Base-by-base conservation (phyloP, 1,140 invertebrate genomes). In the Eciton burchellii region DNA sequence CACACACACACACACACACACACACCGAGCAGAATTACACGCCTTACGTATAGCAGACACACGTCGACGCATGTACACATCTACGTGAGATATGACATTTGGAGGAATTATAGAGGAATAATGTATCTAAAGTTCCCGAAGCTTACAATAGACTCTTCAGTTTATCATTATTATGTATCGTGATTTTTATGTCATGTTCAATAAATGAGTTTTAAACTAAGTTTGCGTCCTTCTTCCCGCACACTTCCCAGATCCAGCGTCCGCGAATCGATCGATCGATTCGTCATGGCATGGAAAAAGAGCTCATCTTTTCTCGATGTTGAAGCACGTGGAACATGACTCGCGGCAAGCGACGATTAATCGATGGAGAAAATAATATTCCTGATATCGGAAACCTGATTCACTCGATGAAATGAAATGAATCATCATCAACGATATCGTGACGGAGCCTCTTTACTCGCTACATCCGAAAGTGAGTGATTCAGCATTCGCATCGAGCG, bases 171-270 rank as follows among this genome's bases (percentile, higher is more conserved):
- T 90, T 87, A 91, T 91, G 90, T 92, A 92, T 92, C 81, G 86
- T 89, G 87, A 92, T 92, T 92, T 92, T 92, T 92, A 91, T 92
- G 92, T 90, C 89, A 91, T 90, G 89, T 92, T 92, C 90, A 92
- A 92, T 92, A 92, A 92, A 92, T 91, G 87, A 92, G 88, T 92
- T 92, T 90, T 71, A 81, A 89, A 82, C 6, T 81, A 87, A 35
- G 2, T 6, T 35, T 35, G 49, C 14, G 59, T 74, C 49, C 14
- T 56, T 62, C 70, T 5, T 43, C 63, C 59, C 24, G 3, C 11
- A 29, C 62, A n/a, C 65, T 47, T 26, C 35, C 35, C 35, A 35
- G 35, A 35, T 35, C 35, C 35, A 35, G 35, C 35, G 35, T 35
- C 2, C 35, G 6, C 6, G 35, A n/a, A n/a, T n/a, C n/a, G n/a